phyloP scores from a whole-genome alignment of 2,113 vertebrate genomes.

The Heterotis niloticus region DNA sequence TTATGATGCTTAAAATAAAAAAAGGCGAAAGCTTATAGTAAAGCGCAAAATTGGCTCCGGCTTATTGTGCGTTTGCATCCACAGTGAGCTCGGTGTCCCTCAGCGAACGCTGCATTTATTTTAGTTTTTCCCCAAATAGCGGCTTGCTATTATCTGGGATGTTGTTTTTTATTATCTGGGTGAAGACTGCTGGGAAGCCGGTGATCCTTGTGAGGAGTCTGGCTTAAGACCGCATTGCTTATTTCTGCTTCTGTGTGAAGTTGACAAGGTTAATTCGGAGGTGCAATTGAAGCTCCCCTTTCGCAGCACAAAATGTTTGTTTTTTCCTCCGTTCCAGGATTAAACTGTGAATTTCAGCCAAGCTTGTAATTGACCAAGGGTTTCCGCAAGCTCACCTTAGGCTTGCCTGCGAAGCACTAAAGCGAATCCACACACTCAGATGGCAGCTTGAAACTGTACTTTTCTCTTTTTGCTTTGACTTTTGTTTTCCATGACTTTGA shows the following conservation, averaged over 20 bases:
- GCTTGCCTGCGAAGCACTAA: background rate
- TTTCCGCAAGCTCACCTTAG: background rate
- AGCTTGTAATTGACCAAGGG: conserved; percentile 9
- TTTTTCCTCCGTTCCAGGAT: background rate
- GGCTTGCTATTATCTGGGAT: conserved; percentile 26
- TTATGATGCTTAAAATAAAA: background rate
- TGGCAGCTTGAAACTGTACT: background rate
- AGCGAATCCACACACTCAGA: background rate
- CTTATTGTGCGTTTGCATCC: conserved; percentile 14
- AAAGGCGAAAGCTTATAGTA: background rate
- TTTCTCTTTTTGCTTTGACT: background rate
- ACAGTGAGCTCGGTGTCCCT: conserved; percentile 28
- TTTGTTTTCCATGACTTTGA: background rate
- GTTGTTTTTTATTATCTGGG: conserved; percentile 43
- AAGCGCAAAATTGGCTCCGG: background rate
- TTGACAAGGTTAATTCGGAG: conserved; percentile 52
- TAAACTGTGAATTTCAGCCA: conserved; percentile 15
- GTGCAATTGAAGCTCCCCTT: conserved; percentile 31
- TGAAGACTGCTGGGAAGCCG: conserved; percentile 36
- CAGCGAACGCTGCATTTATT: background rate
- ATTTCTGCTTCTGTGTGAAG: conserved; percentile 40
- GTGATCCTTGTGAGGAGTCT: conserved; percentile 44
- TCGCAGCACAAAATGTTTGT: background rate
- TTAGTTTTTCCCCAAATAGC: conserved; percentile 30
- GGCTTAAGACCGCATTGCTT: conserved; percentile 45